A percentile compares a stretch with the other conserved stretches of the same genome.
Evolutionary conservation across 2,113 vertebrate species (phyloP).

Genomic region (Helogale parvula): DNA sequence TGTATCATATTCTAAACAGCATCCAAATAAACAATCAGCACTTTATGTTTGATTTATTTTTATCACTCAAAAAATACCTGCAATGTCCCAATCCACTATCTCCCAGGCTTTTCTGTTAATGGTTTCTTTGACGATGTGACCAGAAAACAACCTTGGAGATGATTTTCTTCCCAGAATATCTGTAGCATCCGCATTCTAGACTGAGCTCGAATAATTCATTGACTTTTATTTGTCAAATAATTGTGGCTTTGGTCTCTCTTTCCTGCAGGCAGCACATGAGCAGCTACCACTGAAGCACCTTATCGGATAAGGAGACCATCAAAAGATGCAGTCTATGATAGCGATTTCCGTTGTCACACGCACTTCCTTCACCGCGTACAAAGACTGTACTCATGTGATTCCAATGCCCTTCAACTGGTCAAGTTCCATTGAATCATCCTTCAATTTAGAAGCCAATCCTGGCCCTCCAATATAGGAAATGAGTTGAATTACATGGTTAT

Average conservation of each 20-base stretch:
- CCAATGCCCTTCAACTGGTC: background rate
- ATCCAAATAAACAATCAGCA: background rate
- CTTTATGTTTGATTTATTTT: background rate
- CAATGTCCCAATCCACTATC: background rate
- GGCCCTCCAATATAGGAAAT: accelerated
- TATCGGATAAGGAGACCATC: too few species aligned
- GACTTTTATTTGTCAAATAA: background rate
- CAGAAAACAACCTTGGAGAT: background rate
- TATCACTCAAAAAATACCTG: background rate
- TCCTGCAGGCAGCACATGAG: background rate
- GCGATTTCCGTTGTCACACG: too few species aligned
- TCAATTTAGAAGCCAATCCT: background rate
- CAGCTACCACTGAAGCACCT: background rate
- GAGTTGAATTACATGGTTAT: background rate
- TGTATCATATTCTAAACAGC: background rate
- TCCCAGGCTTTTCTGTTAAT: background rate
- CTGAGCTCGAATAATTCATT: background rate
- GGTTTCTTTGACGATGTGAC: background rate
- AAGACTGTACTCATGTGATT: background rate
- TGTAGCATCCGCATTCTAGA: background rate
- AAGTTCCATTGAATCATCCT: background rate
- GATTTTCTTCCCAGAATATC: background rate
- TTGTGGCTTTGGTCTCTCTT: background rate
- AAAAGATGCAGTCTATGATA: background rate
- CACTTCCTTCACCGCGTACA: background rate